phyloP scores from a whole-genome alignment of 2,113 vertebrate species.

The Lynx canadensis region DNA sequence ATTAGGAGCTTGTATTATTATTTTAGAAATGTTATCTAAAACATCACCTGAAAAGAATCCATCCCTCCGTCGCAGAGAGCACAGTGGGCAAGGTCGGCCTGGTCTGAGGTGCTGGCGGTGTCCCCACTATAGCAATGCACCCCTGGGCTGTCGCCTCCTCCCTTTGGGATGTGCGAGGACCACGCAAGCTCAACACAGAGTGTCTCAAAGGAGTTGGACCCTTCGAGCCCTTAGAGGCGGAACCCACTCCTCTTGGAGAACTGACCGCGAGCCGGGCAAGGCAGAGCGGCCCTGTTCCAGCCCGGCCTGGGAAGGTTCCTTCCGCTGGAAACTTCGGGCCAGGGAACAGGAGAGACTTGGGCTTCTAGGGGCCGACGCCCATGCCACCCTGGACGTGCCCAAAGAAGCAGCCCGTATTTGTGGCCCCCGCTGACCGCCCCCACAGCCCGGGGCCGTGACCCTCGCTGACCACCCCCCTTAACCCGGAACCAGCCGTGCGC shows the following conservation, averaged over 20 bases:
- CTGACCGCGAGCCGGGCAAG: accelerated
- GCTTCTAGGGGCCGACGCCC: neutral
- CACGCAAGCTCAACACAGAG: accelerated
- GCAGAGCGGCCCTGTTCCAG: neutral
- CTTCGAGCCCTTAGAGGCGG: accelerated
- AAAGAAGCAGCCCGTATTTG: neutral
- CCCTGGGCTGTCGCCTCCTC: neutral
- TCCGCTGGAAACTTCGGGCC: neutral
- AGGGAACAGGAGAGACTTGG: neutral
- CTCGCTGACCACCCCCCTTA: neutral
- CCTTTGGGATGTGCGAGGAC: neutral
- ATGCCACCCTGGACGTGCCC: accelerated
- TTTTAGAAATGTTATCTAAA: neutral
- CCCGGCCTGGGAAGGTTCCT: neutral
- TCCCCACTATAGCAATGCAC: neutral
- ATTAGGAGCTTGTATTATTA: neutral
- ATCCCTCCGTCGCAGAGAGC: neutral
- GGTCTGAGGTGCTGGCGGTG: accelerated
- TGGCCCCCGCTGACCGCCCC: neutral
- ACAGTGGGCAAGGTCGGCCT: accelerated
- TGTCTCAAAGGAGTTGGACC: neutral
- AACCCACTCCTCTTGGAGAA: neutral
- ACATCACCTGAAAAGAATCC: neutral
- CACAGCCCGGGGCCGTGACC: accelerated
- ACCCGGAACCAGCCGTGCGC: neutral